Evolutionary conservation across 1,140 invertebrate genomes (phyloP).

Genomic region (Hycleus cichorii): DNA sequence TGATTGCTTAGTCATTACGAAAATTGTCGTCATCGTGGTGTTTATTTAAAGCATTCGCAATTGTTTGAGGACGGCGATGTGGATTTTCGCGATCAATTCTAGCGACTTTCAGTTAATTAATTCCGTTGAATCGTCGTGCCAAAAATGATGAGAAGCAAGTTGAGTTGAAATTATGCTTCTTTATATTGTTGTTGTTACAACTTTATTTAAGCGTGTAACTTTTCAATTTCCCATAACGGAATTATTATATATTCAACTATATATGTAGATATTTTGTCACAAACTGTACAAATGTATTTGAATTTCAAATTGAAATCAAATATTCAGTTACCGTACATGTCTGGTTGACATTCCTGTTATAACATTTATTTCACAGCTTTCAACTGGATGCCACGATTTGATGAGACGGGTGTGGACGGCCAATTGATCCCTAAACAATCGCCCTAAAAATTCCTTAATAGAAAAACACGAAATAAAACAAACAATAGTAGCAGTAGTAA

Average conservation of each 20-base stretch:
- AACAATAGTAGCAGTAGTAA: too few relatives aligned
- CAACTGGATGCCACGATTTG: constrained; percentile 18
- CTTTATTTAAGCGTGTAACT: constrained; percentile 32
- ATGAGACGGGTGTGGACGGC: constrained; percentile 1
- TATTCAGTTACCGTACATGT: constrained; percentile 27
- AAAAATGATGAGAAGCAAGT: too few relatives aligned
- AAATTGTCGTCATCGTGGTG: too few relatives aligned
- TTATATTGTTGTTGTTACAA: constrained; percentile 21
- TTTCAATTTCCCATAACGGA: constrained; percentile 30
- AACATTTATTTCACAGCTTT: constrained; percentile 31
- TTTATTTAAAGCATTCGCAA: too few relatives aligned
- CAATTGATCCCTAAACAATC: constrained; percentile 12
- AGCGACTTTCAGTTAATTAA: too few relatives aligned
- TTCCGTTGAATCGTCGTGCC: too few relatives aligned
- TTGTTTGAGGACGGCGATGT: too few relatives aligned
- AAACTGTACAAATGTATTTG: constrained; percentile 23
- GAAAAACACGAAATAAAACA: too few relatives aligned
- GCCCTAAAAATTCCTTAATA: neutral
- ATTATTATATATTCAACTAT: constrained; percentile 14
- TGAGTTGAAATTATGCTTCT: too few relatives aligned
- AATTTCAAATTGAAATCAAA: constrained; percentile 33
- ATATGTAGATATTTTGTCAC: constrained; percentile 24
- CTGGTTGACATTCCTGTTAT: constrained; percentile 30
- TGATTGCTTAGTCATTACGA: constrained; percentile 25
- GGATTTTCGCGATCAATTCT: too few relatives aligned